Percentiles rank a stretch among this genome's conserved stretches.
phyloP scores from a whole-genome alignment of 2,797 vertebrate genomes.

The Heliangelus exortis region DNA sequence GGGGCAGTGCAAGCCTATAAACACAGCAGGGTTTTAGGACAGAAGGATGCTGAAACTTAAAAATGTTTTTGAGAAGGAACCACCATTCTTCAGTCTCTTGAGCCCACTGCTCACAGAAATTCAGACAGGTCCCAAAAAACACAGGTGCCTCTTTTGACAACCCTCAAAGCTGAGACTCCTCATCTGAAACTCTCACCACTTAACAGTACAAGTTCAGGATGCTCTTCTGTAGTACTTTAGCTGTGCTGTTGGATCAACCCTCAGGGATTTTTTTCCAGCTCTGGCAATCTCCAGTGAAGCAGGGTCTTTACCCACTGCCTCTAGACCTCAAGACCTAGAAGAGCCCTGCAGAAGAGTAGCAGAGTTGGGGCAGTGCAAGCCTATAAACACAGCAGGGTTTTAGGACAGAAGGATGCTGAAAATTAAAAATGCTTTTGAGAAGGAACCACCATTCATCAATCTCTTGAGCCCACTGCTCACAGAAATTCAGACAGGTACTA shows the following conservation, averaged over 20 bases:
- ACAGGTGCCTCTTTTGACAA: neutral
- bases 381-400: neutral
- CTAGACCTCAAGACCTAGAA: rapidly evolving
- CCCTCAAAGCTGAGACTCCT: neutral
- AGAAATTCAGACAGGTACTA: neutral
- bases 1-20: rapidly evolving
- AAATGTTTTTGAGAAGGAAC: neutral
- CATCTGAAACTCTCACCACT: neutral
- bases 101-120: neutral
- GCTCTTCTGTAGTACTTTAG: neutral
- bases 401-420: neutral
- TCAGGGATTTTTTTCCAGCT: neutral
- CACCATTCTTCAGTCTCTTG: neutral
- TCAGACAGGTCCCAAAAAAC: neutral
- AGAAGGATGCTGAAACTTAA: neutral
- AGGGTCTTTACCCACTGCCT: neutral
- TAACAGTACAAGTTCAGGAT: neutral
- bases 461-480: neutral
- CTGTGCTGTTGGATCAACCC: neutral
- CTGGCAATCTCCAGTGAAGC: neutral
- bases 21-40: neutral
- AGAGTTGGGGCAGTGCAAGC: rapidly evolving
- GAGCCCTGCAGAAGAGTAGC: neutral
- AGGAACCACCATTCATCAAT: neutral
- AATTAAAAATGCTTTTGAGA: neutral